phyloP scores from a whole-genome alignment of 2,888 invertebrate genomes.

The Labia minor region DNA sequence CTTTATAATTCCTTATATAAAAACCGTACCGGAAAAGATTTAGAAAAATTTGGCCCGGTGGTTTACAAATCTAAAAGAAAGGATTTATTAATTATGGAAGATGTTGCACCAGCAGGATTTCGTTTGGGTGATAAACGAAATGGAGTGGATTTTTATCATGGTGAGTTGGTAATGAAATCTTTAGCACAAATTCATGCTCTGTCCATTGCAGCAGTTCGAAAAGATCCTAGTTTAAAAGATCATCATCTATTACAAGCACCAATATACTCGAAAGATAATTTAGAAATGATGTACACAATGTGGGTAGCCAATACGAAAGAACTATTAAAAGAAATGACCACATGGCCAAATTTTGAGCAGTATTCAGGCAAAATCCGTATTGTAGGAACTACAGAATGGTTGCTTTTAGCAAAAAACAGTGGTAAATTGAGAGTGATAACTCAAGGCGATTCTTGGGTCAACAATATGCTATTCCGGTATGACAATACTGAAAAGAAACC shows the following conservation, averaged over 20 bases:
- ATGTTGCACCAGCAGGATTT: neutral
- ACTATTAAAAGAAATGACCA: conserved; percentile 15
- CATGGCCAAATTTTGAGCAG: conserved; percentile 20
- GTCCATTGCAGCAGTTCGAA: conserved; percentile 13
- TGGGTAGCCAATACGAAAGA: neutral
- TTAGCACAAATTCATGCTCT: conserved; percentile 21
- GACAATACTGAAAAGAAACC: neutral
- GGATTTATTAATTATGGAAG: neutral
- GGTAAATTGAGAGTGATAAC: conserved; percentile 21
- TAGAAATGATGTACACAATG: conserved; percentile 9
- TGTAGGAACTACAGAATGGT: neutral
- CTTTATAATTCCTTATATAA: neutral
- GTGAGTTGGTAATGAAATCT: conserved; percentile 16
- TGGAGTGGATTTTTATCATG: conserved; percentile 19
- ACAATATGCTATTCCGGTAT: conserved; percentile 24
- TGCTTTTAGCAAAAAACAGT: neutral
- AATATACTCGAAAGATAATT: conserved; percentile 14
- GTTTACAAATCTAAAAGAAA: neutral
- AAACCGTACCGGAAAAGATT: neutral
- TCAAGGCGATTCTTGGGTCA: conserved; percentile 26
- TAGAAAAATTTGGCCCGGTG: too few relatives aligned
- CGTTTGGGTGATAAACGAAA: neutral
- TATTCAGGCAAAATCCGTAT: conserved; percentile 17
- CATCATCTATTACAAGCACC: conserved; percentile 17
- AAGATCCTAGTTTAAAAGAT: conserved; percentile 16